Evolutionary conservation across 2,888 invertebrate genomes (phyloP).

Genomic region (Orthosia gracilis): DNA sequence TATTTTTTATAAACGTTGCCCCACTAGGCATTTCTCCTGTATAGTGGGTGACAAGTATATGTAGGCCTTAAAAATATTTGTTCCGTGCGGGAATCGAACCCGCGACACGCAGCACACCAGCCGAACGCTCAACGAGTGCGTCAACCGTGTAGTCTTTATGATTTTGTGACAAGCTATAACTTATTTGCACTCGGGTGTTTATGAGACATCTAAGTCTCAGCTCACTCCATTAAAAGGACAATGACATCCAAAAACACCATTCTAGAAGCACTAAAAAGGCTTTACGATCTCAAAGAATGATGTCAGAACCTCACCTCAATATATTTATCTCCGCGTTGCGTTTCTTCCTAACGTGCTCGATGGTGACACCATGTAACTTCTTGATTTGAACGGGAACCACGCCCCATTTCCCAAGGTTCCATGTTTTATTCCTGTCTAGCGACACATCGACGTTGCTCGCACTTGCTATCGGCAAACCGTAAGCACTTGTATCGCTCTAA

Average conservation of each 20-base stretch:
- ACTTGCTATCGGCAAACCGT: constrained; percentile 85
- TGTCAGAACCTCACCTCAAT: constrained; percentile 76
- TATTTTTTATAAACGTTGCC: too few species aligned
- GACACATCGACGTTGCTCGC: constrained; percentile 82
- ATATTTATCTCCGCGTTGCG: constrained; percentile 85
- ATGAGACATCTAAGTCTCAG: background rate
- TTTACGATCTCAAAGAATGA: constrained; percentile 28
- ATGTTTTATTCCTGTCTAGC: constrained; percentile 74
- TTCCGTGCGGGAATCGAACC: too few species aligned
- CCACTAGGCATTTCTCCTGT: too few species aligned
- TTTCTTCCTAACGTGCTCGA: constrained; percentile 82
- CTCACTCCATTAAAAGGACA: constrained; percentile 40
- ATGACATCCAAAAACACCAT: constrained; percentile 31
- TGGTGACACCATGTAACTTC: constrained; percentile 78
- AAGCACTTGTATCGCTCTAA: constrained; percentile 85
- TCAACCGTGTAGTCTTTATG: background rate
- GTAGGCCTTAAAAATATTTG: too few species aligned
- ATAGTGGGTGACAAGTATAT: too few species aligned
- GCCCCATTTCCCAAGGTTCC: constrained; percentile 86
- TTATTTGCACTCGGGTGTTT: background rate
- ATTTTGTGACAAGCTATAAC: background rate
- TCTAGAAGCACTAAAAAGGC: constrained; percentile 32
- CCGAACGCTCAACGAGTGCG: too few species aligned
- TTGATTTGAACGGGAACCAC: constrained; percentile 86
- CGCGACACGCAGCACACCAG: too few species aligned